Conservation (phyloP, 2,113 vertebrate genomes). For the Gavialis gangeticus region DNA sequence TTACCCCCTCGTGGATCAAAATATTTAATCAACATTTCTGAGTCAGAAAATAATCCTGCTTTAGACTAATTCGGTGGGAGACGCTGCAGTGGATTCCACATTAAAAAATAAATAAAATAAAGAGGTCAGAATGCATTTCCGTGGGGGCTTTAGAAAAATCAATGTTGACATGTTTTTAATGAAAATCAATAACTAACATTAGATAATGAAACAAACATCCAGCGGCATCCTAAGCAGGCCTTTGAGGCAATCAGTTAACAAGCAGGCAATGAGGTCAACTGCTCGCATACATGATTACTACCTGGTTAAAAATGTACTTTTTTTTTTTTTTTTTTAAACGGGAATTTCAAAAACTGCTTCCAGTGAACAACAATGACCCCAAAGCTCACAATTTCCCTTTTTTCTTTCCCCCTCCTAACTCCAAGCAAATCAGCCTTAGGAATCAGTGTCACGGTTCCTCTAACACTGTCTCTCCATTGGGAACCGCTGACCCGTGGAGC, state of each 20-base stretch:
- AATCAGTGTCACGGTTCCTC: constrained; percentile 15
- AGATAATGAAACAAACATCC: constrained; percentile 51
- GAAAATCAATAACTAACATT: constrained; percentile 64
- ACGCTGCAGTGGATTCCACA: background rate
- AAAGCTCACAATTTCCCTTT: background rate
- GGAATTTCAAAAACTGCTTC: background rate
- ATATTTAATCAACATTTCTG: constrained; percentile 74
- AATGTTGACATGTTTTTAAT: constrained; percentile 63
- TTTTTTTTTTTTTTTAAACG: background rate
- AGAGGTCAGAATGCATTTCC: constrained; percentile 56
- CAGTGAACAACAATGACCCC: background rate
- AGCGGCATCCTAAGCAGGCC: background rate
- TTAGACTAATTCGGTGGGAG: constrained; percentile 38
- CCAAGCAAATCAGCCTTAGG: constrained; percentile 41
- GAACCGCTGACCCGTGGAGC: constrained; percentile 71
- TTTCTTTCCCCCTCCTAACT: background rate
- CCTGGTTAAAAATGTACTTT: background rate
- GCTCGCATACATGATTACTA: fast-evolving
- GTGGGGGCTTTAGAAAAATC: constrained; percentile 60
- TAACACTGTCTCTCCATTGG: constrained; percentile 42
- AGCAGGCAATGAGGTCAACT: background rate
- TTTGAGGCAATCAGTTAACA: background rate
- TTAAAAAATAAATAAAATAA: background rate
- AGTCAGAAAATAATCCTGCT: constrained; percentile 53
- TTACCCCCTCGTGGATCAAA: constrained; percentile 68